Conservation (phyloP, 2,888 invertebrate species). For the Anorthoa munda region DNA sequence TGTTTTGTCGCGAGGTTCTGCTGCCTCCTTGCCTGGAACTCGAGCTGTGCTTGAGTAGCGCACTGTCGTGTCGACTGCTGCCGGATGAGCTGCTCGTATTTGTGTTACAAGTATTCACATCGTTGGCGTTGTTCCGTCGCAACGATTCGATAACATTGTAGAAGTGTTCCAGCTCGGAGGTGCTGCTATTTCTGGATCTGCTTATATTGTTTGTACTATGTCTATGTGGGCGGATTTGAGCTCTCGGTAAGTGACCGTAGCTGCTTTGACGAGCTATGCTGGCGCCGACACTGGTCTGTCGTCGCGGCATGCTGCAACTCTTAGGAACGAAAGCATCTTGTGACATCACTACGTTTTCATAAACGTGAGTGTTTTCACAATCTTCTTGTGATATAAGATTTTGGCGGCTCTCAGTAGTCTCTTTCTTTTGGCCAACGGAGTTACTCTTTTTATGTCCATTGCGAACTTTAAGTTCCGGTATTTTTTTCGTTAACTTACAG, state of each 20-base stretch:
- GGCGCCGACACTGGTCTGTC: conserved; percentile 78
- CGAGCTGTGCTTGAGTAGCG: conserved; percentile 67
- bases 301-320: conserved; percentile 88
- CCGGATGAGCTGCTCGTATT: conserved; percentile 83
- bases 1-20: conserved; percentile 80
- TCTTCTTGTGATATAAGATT: conserved; percentile 87
- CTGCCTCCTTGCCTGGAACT: conserved; percentile 64
- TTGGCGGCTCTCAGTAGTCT: conserved; percentile 88
- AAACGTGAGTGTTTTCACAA: conserved; percentile 83
- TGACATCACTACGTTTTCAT: conserved; percentile 84
- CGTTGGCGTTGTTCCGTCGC: conserved; percentile 72
- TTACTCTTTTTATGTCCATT: conserved; percentile 87
- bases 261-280: conserved; percentile 85
- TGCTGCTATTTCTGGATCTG: conserved; percentile 78
- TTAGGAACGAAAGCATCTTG: conserved; percentile 83
- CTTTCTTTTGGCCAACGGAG: conserved; percentile 86
- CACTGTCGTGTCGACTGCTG: conserved; percentile 75
- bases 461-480: conserved; percentile 78
- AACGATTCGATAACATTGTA: conserved; percentile 85
- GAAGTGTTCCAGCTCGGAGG: conserved; percentile 83
- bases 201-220: conserved; percentile 82
- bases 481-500: conserved; percentile 82
- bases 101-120: conserved; percentile 72
- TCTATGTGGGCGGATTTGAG: conserved; percentile 81
- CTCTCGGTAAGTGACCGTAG: conserved; percentile 84